phyloP scores from a whole-genome alignment of 2,888 invertebrate genomes.

The Calameuta filiformis region DNA sequence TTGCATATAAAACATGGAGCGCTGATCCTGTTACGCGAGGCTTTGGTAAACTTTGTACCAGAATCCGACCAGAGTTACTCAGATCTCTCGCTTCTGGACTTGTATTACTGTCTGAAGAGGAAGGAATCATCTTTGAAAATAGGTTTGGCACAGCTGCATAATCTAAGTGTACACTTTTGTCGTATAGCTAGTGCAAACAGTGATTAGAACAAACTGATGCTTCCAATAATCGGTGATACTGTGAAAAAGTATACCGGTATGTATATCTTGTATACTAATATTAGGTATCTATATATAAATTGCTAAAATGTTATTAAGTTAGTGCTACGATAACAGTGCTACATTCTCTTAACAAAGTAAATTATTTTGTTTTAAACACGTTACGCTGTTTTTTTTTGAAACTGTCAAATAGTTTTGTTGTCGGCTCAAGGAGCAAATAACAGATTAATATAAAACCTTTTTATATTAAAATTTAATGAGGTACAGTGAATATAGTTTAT shows the following conservation, averaged over 20 bases:
- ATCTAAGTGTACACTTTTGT: slow-evolving; percentile 50
- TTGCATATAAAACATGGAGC: slow-evolving; percentile 35
- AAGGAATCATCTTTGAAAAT: slow-evolving; percentile 42
- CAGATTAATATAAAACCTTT: background rate
- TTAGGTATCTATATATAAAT: too few relatives aligned
- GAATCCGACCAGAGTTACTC: slow-evolving; percentile 24
- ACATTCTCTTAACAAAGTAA: too few relatives aligned
- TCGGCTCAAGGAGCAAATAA: too few relatives aligned
- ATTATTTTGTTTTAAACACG: too few relatives aligned
- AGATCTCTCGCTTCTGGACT: slow-evolving; percentile 45
- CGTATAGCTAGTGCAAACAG: slow-evolving; percentile 36
- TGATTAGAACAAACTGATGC: too few relatives aligned
- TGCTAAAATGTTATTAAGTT: too few relatives aligned
- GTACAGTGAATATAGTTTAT: slow-evolving; percentile 12
- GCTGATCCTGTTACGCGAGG: slow-evolving; percentile 43
- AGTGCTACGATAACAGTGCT: too few relatives aligned
- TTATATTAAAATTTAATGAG: slow-evolving; percentile 31
- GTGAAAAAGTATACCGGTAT: too few relatives aligned
- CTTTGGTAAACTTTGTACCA: slow-evolving; percentile 44
- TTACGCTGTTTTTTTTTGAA: too few relatives aligned
- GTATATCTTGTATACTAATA: too few relatives aligned
- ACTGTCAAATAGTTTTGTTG: too few relatives aligned
- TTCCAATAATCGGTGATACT: too few relatives aligned
- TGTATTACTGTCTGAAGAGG: slow-evolving; percentile 52
- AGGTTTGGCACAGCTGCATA: slow-evolving; percentile 55